Evolutionary conservation across 2,113 vertebrate species (phyloP).

Genomic region (Caloenas nicobarica): DNA sequence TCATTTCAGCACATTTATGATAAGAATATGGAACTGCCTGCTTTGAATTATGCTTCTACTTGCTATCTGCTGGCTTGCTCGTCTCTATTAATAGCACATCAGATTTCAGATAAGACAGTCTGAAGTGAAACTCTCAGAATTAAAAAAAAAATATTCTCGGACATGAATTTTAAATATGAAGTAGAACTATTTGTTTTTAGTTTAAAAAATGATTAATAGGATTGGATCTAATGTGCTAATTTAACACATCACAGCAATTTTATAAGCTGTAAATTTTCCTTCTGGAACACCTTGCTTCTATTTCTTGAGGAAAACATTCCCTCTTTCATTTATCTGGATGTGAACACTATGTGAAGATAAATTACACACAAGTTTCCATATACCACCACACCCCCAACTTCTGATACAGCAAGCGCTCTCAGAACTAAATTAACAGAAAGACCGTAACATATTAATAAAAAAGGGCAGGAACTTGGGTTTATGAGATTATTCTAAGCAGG

Average conservation of each 20-base stretch:
- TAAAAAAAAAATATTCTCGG: not conserved
- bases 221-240: not conserved
- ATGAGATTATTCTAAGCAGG: not conserved
- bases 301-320: not conserved
- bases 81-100: conserved; percentile 10
- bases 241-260: not conserved
- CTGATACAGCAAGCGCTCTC: not conserved
- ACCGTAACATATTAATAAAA: not conserved
- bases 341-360: not conserved
- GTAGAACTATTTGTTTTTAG: conserved; percentile 15
- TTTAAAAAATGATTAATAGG: not conserved
- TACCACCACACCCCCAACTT: fast-evolving
- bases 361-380: not conserved
- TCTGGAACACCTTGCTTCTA: not conserved
- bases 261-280: not conserved
- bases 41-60: not conserved
- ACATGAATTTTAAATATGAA: not conserved
- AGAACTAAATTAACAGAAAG: not conserved
- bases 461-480: not conserved
- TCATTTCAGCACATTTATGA: conserved; percentile 46
- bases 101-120: not conserved
- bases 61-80: not conserved
- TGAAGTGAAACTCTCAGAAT: conserved; percentile 33
- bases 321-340: not conserved
- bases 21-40: not conserved